Percentiles rank a stretch among this genome's conserved stretches.
These are phyloP conservation scores for Arremon aurantiirostris DNA, from an alignment of 2,797 vertebrate species.

Conservation along the genomic window DNA sequence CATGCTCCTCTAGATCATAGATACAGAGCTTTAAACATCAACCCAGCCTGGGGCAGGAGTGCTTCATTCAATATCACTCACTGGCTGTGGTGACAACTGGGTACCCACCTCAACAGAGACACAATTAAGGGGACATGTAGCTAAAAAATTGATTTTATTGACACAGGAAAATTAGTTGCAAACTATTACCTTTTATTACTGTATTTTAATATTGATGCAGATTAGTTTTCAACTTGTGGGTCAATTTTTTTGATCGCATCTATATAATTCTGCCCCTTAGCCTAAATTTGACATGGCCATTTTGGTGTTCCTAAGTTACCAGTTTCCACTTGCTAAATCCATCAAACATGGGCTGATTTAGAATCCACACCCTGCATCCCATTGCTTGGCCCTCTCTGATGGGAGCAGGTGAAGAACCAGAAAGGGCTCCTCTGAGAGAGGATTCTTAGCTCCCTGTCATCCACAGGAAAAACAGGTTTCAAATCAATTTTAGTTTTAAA, in stretches of 20 bases:
- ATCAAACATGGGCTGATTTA: neutral
- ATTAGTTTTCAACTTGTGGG: neutral
- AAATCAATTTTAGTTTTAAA: neutral
- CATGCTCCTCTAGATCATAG: neutral
- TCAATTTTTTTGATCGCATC: neutral
- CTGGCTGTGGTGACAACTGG: neutral
- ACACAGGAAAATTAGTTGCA: neutral
- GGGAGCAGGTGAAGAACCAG: neutral
- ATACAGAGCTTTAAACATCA: neutral
- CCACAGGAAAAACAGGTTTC: neutral
- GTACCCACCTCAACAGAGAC: neutral
- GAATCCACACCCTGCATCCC: neutral
- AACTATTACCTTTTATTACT: neutral
- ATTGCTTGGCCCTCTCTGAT: fast-evolving
- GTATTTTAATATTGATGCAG: neutral
- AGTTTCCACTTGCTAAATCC: neutral
- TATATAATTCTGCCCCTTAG: neutral
- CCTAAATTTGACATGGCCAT: neutral
- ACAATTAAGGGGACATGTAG: neutral
- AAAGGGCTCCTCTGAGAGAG: neutral
- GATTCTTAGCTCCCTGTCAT: neutral
- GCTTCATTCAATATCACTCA: neutral
- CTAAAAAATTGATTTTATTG: neutral
- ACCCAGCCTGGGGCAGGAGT: neutral
- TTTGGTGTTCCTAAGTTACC: neutral